phyloP scores from a whole-genome alignment of 1,140 invertebrate genomes.

The Drosophila suzukii region DNA sequence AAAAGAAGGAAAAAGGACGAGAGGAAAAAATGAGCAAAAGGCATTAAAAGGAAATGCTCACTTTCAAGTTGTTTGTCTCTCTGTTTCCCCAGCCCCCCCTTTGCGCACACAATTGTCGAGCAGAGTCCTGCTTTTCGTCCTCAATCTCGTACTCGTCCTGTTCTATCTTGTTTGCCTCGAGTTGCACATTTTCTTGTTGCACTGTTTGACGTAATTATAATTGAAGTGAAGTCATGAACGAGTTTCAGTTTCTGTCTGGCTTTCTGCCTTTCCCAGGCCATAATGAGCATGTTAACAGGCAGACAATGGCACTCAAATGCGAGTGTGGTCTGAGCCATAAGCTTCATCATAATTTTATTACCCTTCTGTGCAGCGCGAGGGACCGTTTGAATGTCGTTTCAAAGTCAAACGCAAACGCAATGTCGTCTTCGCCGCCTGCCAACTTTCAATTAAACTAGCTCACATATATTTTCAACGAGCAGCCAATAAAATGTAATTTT shows the following conservation, averaged over 20 bases:
- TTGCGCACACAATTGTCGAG: slow-evolving; percentile 61
- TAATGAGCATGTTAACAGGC: slow-evolving; percentile 84
- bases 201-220: slow-evolving; percentile 84
- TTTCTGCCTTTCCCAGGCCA: slow-evolving; percentile 55
- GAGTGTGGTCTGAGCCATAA: slow-evolving; percentile 49
- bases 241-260: slow-evolving; percentile 57
- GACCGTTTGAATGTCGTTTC: slow-evolving; percentile 71
- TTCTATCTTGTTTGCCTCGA: slow-evolving; percentile 77
- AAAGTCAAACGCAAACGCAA: slow-evolving; percentile 68
- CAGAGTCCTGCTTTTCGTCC: slow-evolving; percentile 12
- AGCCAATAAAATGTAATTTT: slow-evolving; percentile 70
- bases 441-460: slow-evolving; percentile 73
- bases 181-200: slow-evolving; percentile 81
- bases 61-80: slow-evolving; percentile 65
- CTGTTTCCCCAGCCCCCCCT: neutral
- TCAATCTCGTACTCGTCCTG: neutral
- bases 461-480: slow-evolving; percentile 39
- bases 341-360: slow-evolving; percentile 79
- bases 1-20: slow-evolving; percentile 34
- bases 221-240: slow-evolving; percentile 83
- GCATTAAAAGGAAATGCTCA: slow-evolving; percentile 82
- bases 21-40: slow-evolving; percentile 60
- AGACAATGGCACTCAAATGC: slow-evolving; percentile 78
- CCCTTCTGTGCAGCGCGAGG: slow-evolving; percentile 59
- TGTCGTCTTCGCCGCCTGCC: slow-evolving; percentile 7